Evolutionary conservation across 2,113 vertebrate species (phyloP).

Genomic region (Tamias sibiricus): DNA sequence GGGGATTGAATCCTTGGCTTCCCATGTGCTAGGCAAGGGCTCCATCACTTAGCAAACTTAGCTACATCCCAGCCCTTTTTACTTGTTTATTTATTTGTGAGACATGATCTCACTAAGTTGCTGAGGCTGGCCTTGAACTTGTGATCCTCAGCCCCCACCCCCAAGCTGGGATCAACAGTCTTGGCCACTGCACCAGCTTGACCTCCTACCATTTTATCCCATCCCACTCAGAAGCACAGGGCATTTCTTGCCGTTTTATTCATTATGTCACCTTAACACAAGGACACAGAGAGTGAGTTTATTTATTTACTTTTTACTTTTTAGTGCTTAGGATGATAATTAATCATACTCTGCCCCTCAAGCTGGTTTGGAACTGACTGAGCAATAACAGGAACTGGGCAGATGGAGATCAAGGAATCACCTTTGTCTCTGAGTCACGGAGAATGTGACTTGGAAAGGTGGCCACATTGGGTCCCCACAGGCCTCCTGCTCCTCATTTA

Average conservation of each 20-base stretch:
- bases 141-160: neutral
- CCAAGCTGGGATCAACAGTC: neutral
- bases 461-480: neutral
- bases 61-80: neutral
- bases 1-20: neutral
- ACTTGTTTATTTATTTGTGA: neutral
- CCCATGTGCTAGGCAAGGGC: neutral
- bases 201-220: neutral
- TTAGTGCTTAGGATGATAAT: neutral
- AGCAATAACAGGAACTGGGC: neutral
- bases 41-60: neutral
- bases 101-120: neutral
- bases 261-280: neutral
- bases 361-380: neutral
- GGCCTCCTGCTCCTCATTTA: neutral
- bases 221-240: neutral
- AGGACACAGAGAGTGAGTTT: neutral
- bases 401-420: neutral
- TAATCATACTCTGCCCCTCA: neutral
- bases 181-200: too few species aligned
- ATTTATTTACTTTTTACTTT: conserved; percentile 7
- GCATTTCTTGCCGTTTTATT: neutral
- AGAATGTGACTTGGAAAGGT: neutral
- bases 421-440: neutral
- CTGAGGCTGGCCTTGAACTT: neutral